Conservation (phyloP, 2,888 invertebrate species). For the Nomada fabriciana region DNA sequence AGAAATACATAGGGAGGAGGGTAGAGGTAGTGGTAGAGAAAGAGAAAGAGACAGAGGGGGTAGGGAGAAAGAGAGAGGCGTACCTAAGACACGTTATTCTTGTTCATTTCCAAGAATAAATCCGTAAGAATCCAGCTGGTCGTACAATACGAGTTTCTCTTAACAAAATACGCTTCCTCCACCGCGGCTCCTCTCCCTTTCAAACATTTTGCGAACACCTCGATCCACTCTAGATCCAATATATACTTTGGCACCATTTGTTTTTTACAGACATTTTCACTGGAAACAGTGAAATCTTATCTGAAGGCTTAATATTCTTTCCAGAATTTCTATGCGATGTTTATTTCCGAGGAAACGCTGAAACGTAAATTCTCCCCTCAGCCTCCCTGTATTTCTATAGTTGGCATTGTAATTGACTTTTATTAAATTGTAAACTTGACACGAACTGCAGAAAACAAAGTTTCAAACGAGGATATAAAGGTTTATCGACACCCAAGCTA, state of each 20-base stretch:
- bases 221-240: conserved; percentile 19
- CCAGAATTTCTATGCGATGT: neutral
- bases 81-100: conserved; percentile 72
- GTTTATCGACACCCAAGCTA: neutral
- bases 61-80: conserved; percentile 19
- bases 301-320: conserved; percentile 2
- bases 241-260: conserved; percentile 7
- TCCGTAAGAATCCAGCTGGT: conserved; percentile 70
- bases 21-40: conserved; percentile 3
- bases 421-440: neutral
- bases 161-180: conserved; percentile 45
- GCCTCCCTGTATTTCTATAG: too few species aligned
- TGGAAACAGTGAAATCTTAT: conserved; percentile 27
- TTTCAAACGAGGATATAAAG: neutral
- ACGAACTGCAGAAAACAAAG: neutral
- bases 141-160: conserved; percentile 65
- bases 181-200: conserved; percentile 1
- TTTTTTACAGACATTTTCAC: neutral
- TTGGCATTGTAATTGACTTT: neutral
- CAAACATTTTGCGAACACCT: conserved; percentile 25
- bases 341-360: neutral
- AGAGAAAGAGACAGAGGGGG: conserved; percentile 15
- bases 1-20: conserved; percentile 13
- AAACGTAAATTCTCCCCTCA: neutral
- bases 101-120: conserved; percentile 74